Percentiles rank a stretch among this genome's conserved stretches.
These are phyloP conservation scores for Streptopelia turtur DNA, from an alignment of 2,797 vertebrate species.

Conservation along the genomic window DNA sequence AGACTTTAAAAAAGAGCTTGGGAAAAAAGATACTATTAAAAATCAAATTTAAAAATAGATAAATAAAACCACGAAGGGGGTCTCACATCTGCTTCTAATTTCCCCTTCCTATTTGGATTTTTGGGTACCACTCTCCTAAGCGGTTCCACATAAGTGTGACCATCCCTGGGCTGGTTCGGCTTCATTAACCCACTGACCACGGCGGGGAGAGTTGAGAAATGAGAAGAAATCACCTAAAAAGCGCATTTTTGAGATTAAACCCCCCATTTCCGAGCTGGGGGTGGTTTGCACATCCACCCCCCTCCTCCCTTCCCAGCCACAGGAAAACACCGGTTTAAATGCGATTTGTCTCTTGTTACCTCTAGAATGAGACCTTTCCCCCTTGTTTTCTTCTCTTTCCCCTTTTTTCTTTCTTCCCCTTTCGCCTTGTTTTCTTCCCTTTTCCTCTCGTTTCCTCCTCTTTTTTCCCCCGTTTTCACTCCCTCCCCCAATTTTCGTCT, in stretches of 20 bases:
- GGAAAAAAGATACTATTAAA: not conserved
- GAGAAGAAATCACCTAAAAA: no score
- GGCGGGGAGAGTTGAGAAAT: not conserved
- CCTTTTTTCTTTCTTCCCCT: not conserved
- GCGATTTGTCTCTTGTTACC: not conserved
- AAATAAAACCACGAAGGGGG: not conserved
- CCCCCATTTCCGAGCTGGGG: not conserved
- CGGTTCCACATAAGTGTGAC: not conserved
- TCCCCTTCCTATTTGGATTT: not conserved
- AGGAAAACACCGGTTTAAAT: not conserved
- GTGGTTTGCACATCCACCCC: not conserved
- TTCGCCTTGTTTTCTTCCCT: no score
- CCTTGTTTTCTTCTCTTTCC: not conserved
- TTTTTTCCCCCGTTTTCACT: not conserved
- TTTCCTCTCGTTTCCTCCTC: accelerated
- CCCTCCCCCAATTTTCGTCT: slow-evolving; percentile 1
- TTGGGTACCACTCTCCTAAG: not conserved
- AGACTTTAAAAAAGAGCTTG: not conserved
- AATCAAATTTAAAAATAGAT: not conserved
- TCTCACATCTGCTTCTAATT: not conserved
- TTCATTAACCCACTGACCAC: not conserved
- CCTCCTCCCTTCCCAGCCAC: not conserved
- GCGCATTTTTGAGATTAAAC: not conserved
- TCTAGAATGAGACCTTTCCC: not conserved
- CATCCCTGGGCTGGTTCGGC: not conserved